phyloP scores from a whole-genome alignment of 2,113 vertebrate species.

The Gallinago jamesoni region DNA sequence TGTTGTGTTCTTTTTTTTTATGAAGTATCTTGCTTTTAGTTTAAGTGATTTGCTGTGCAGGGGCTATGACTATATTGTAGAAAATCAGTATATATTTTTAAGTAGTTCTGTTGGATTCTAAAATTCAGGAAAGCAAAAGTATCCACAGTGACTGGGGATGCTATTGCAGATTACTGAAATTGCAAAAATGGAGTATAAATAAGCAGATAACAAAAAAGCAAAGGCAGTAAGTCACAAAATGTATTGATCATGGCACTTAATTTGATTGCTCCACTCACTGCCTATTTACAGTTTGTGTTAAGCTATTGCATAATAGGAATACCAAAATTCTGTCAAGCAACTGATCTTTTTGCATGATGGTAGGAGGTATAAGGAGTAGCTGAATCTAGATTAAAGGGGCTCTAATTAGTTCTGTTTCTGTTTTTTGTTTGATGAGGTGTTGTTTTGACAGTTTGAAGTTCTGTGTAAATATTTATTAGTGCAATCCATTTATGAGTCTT shows the following conservation, averaged over 20 bases:
- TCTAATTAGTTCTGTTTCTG: neutral
- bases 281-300: neutral
- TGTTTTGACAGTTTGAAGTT: neutral
- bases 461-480: neutral
- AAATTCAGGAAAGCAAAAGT: neutral
- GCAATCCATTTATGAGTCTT: neutral
- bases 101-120: neutral
- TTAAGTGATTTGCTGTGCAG: neutral
- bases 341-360: neutral
- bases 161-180: neutral
- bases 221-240: neutral
- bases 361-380: neutral
- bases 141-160: neutral
- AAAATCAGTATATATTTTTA: neutral
- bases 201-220: neutral
- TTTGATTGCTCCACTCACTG: neutral
- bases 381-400: neutral
- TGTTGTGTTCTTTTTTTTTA: neutral
- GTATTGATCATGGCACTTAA: neutral
- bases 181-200: neutral
- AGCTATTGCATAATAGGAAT: neutral
- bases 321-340: neutral
- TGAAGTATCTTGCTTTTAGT: neutral
- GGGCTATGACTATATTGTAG: neutral
- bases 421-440: neutral